A percentile compares a stretch with the other conserved stretches of the same genome.
Conservation (phyloP, 1,140 invertebrate species). For the Ceratina calcarata region DNA sequence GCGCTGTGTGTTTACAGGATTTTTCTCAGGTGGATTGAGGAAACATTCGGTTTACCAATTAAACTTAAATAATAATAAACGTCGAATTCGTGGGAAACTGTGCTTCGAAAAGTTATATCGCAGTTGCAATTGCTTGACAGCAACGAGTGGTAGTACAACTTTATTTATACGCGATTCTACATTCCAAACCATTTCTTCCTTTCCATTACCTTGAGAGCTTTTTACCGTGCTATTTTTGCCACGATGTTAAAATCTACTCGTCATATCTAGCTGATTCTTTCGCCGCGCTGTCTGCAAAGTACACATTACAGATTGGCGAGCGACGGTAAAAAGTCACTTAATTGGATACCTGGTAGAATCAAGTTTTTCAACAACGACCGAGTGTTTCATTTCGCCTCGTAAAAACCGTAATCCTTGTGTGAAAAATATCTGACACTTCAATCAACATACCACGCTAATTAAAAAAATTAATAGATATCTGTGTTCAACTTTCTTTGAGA, state of each 20-base stretch:
- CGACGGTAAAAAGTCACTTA: conserved; percentile 10
- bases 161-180: neutral
- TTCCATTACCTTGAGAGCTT: conserved; percentile 27
- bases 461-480: neutral
- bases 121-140: neutral
- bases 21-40: neutral
- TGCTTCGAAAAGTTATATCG: too few species aligned
- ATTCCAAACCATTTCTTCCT: conserved; percentile 17
- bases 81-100: neutral
- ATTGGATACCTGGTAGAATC: conserved; percentile 14
- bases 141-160: neutral
- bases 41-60: too few species aligned
- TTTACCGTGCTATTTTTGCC: conserved; percentile 21
- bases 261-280: neutral
- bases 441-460: neutral
- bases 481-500: too few species aligned
- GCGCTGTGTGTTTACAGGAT: conserved; percentile 6
- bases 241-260: conserved; percentile 1
- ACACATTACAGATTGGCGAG: neutral
- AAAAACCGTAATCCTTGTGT: neutral
- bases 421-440: neutral
- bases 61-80: neutral
- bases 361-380: neutral
- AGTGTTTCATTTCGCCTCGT: neutral
- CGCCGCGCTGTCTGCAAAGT: neutral